Evolutionary conservation across 2,113 vertebrate species (phyloP).

Genomic region (Otus sunia): DNA sequence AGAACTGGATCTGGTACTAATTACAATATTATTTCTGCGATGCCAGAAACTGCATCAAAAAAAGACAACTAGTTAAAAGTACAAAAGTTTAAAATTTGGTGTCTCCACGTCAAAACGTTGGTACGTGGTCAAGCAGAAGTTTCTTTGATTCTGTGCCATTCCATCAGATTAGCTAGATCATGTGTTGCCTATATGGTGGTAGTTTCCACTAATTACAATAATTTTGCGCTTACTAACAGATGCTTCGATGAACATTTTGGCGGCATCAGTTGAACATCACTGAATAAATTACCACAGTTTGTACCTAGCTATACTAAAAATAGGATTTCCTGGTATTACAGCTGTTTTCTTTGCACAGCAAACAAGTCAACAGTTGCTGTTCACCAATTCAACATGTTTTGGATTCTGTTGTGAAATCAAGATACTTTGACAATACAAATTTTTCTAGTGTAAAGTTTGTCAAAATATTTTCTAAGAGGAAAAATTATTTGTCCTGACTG

Average conservation of each 20-base stretch:
- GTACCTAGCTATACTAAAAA: not conserved
- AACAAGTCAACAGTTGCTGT: not conserved
- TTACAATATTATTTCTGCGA: not conserved
- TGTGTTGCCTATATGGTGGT: not conserved
- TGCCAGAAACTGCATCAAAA: not conserved
- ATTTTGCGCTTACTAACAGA: not conserved
- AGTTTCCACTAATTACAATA: not conserved
- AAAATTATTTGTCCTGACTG: not conserved
- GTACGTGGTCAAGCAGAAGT: not conserved
- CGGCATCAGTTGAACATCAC: not conserved
- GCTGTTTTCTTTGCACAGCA: not conserved
- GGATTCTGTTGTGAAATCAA: not conserved
- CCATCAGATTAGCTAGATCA: not conserved
- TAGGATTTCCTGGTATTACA: not conserved
- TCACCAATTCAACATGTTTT: not conserved
- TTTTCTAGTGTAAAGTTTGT: not conserved
- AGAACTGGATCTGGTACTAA: not conserved
- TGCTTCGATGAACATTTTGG: not conserved
- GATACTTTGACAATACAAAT: not conserved
- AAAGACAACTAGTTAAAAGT: not conserved
- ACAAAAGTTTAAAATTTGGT: not conserved
- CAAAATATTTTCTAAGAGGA: not conserved
- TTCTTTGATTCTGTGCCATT: not conserved
- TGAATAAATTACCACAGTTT: not conserved
- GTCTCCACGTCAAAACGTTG: fast-evolving